Base-by-base conservation (phyloP, 2,888 invertebrate species). In the Platycheirus rosarum region DNA sequence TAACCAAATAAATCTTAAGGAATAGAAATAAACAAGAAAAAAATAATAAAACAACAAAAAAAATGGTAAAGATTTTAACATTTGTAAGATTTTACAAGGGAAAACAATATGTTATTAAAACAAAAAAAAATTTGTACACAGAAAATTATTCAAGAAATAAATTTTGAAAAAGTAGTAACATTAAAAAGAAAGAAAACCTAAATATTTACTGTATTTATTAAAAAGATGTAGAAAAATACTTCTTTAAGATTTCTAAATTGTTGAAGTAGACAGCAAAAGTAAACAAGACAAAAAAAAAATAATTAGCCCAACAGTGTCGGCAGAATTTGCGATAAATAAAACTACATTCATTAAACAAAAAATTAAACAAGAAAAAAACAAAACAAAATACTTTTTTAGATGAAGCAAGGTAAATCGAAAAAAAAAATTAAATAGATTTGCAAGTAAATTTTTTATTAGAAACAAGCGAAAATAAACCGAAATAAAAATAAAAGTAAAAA, bases 51-150 rank as follows among this genome's bases (percentile, higher is more conserved):
- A 23, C 29, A 49, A 73, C 44, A 44, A 74, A 42, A 26, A n/a
- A n/a, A n/a, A 68, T 78, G 48, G 78, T 65, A 73, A 48, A 70
- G 63, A 84, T 65, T 71, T 76, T 75, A 84, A 75, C 74, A 84
- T 79, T 84, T 84, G 73, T 78, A 78, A 84, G 84, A 75, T 78
- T 78, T 78, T 84, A 79, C 75, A 79, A 85, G 69, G 84, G 79
- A 84, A 60, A 57, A 60, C 16, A 76, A 82, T 63, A 78, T 69
- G 84, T 80, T 73, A 84, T 76, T 77, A 84, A 84, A n/a, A n/a
- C n/a, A n/a, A n/a, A n/a, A n/a, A n/a, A 51, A 32, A 79, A 75
- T 84, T 80, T 84, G 75, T 84, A 84, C 75, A 79, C 71, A 82
- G 44, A 73, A 62, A 51, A 62, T 80, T 82, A 74, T 73, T 65